Evolutionary conservation across 2,113 vertebrate genomes (phyloP), one percentile per base, ranked within the genome.

Genomic region (Aptenodytes patagonicus): DNA sequence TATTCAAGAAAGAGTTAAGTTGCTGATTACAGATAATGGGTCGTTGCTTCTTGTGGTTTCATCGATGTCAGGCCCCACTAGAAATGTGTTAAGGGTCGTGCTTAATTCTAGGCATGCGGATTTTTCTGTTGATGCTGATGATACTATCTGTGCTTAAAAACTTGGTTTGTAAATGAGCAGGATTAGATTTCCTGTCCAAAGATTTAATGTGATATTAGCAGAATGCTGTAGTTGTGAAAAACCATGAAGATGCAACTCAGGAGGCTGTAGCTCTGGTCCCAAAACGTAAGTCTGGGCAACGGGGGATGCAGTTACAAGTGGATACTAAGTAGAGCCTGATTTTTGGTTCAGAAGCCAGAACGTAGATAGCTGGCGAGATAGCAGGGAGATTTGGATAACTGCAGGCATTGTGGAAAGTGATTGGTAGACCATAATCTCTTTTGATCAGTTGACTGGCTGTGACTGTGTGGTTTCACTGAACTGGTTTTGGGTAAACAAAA

Each of bases 401-500:
- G 69, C 47, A 68, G 92, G 76, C 32, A 6, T 70, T 87, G 44
- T 55, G 83, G 68, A 72, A 81, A 58, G 58, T 13, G 60, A 69
- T 66, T 68, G 64, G 79, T 70, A 66, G 88, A 75, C 55, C 58
- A 52, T 82, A 75, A 81, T 83, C 80, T 94, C 13, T 89, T 90
- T 89, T 62, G 60, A 88, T 87, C 38, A 28, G 64, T 90, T 55
- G 54, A 46, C 78, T 89, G 57, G 17, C 83, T 86, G 68, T 32
- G 55, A 51, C 68, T 71, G 18, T 46, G 88, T 80, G 90, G 90
- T 95, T 97, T 96, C 55, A 25, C 52, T 92, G 90, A 70, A 49
- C 83, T 87, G 71, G 89, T 87, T 89, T 83, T 86, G 83, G 92
- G 92, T 89, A 92, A 97, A 75, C 90, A 92, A 88, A 93, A 92